A percentile compares a stretch with the other conserved stretches of the same genome.
These are phyloP conservation scores for Zophobas atratus DNA, from an alignment of 1,140 invertebrate genomes.

Conservation along the genomic window DNA sequence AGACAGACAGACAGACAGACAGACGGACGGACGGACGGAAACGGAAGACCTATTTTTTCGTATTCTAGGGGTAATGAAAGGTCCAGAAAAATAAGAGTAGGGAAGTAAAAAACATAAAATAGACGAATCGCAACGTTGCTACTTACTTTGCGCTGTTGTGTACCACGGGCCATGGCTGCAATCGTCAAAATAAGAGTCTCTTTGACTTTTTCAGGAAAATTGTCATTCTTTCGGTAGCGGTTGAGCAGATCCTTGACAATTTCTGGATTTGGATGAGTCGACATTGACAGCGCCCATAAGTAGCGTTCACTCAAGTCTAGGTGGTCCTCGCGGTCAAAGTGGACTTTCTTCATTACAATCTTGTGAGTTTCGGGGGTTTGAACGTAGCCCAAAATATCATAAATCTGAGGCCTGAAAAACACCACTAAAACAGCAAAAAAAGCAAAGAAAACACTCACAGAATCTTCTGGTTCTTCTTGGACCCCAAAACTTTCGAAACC, in stretches of 20 bases:
- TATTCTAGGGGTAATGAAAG: no score
- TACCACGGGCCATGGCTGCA: conserved; percentile 72
- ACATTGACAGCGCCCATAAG: conserved; percentile 80
- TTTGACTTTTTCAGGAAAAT: conserved; percentile 72
- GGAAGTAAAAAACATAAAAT: not conserved
- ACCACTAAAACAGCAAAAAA: conserved; percentile 8
- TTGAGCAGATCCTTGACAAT: conserved; percentile 75
- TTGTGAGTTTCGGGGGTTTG: conserved; percentile 78
- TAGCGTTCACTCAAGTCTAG: conserved; percentile 80
- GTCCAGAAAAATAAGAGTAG: no score
- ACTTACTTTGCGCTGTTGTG: conserved; percentile 54
- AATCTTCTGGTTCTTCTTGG: conserved; percentile 70
- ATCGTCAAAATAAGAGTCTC: conserved; percentile 78
- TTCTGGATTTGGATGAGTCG: conserved; percentile 73
- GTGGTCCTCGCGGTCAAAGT: conserved; percentile 73
- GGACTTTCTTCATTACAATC: conserved; percentile 77
- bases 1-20: no score
- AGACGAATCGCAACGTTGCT: conserved; percentile 56
- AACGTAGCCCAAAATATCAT: conserved; percentile 80
- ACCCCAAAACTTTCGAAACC: conserved; percentile 74
- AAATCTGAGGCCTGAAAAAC: conserved; percentile 73
- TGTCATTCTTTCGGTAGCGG: conserved; percentile 69
- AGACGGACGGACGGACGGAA: no score
- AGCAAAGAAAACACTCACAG: conserved; percentile 68
- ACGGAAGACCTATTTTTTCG: no score